Percentiles rank a stretch among this genome's conserved stretches.
phyloP scores from a whole-genome alignment of 2,888 invertebrate genomes.

The Tiphia femorata region DNA sequence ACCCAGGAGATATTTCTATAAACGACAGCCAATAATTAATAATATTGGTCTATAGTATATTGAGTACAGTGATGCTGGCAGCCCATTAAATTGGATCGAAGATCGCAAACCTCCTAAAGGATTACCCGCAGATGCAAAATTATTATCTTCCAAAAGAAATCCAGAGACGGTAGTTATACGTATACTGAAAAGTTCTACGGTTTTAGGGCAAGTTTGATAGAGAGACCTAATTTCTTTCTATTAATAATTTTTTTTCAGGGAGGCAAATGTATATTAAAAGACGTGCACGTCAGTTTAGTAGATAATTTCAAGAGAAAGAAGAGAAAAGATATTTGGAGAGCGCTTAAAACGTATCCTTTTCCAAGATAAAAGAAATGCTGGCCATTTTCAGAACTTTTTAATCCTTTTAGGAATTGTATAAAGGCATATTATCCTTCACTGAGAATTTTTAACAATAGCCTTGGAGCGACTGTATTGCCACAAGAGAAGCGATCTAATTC shows the following conservation, averaged over 20 bases:
- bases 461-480: slow-evolving; percentile 51
- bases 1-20: not conserved
- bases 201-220: not conserved
- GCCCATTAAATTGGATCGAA: slow-evolving; percentile 56
- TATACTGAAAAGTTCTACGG: not conserved
- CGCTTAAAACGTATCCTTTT: slow-evolving; percentile 65
- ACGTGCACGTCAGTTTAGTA: slow-evolving; percentile 40
- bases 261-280: slow-evolving; percentile 43
- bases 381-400: not conserved
- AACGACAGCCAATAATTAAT: no score
- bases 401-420: not conserved
- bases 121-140: slow-evolving; percentile 46
- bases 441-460: slow-evolving; percentile 33
- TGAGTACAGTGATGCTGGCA: slow-evolving; percentile 47
- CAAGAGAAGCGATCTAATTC: slow-evolving; percentile 32
- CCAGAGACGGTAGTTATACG: no score
- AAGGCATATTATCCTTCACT: slow-evolving; percentile 29
- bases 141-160: no score
- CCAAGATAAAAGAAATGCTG: not conserved
- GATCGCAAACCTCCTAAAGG: slow-evolving; percentile 47
- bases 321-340: slow-evolving; percentile 22
- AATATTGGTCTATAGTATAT: slow-evolving; percentile 44
- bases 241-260: slow-evolving; percentile 19
- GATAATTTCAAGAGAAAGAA: slow-evolving; percentile 35
- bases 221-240: not conserved